These are phyloP conservation scores for Drosophila arizonae DNA, from an alignment of 1,140 invertebrate genomes.

Conservation along the genomic window DNA sequence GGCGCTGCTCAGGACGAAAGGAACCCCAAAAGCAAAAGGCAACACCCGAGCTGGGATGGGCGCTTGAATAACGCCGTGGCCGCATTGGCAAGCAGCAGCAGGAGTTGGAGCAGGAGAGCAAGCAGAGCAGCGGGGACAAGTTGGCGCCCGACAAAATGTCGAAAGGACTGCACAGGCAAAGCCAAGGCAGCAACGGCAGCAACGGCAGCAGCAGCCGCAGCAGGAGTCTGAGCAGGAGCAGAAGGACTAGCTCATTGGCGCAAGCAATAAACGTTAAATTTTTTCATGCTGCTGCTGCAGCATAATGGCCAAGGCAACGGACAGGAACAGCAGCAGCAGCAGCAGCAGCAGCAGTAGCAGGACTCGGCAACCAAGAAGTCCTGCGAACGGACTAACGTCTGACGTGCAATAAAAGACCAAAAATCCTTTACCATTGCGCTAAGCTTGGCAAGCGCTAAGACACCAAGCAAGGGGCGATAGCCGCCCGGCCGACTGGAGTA, in stretches of 20 bases:
- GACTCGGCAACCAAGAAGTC: conserved; percentile 39
- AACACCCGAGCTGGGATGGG: conserved; percentile 13
- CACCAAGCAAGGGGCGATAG: not conserved
- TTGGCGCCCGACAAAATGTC: conserved; percentile 73
- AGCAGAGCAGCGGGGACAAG: conserved; percentile 41
- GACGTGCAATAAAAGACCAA: conserved; percentile 81
- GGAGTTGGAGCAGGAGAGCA: conserved; percentile 5
- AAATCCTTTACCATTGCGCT: conserved; percentile 80
- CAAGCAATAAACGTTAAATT: conserved; percentile 82
- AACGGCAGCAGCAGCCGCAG: not conserved
- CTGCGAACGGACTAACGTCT: conserved; percentile 68
- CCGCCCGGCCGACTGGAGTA: not conserved
- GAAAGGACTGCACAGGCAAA: conserved; percentile 59
- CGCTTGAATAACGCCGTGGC: conserved; percentile 52
- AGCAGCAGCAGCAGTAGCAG: conserved; percentile 15
- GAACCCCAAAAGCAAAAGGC: conserved; percentile 63
- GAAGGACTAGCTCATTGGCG: conserved; percentile 76
- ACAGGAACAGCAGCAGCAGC: conserved; percentile 30
- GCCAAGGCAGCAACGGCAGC: conserved; percentile 4
- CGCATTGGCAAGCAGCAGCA: conserved; percentile 25
- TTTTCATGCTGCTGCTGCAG: conserved; percentile 67
- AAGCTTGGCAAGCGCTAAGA: conserved; percentile 66
- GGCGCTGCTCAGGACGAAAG: conserved; percentile 68
- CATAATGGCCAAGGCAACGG: conserved; percentile 60
- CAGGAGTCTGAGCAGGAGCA: conserved; percentile 8